These are phyloP conservation scores for Panagrolaimus sp. DNA, from an alignment of 1,140 invertebrate species.

Conservation along the genomic window DNA sequence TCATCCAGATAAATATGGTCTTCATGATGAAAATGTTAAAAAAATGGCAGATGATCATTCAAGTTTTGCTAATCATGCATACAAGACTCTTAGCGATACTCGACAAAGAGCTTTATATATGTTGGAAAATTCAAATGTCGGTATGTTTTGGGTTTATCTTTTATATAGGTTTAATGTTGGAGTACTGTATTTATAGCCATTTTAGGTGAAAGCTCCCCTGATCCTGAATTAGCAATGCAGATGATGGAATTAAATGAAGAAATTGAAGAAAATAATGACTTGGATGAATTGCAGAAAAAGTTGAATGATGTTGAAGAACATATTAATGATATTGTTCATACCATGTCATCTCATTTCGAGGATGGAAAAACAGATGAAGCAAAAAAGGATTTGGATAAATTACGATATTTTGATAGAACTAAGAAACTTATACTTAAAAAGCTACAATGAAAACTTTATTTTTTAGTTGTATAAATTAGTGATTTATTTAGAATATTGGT, in stretches of 20 bases:
- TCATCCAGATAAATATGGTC: constrained; percentile 5
- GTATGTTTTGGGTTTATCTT: background rate
- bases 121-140: background rate
- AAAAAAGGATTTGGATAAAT: background rate
- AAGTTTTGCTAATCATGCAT: constrained; percentile 14
- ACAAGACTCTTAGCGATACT: background rate
- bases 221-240: constrained; percentile 8
- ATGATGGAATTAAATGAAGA: constrained; percentile 9
- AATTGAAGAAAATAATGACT: background rate
- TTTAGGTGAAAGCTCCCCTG: background rate
- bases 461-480: too few relatives aligned
- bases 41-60: constrained; percentile 1
- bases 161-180: background rate
- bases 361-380: background rate
- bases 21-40: constrained; percentile 3
- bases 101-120: constrained; percentile 14
- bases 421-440: background rate
- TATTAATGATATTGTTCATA: background rate
- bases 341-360: background rate
- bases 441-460: background rate
- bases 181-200: background rate
- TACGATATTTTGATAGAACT: constrained; percentile 4
- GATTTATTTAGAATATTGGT: too few relatives aligned
- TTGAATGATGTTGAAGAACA: background rate
- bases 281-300: background rate